Evolutionary conservation across 2,113 vertebrate genomes (phyloP).

Genomic region (Zapus hudsonius): DNA sequence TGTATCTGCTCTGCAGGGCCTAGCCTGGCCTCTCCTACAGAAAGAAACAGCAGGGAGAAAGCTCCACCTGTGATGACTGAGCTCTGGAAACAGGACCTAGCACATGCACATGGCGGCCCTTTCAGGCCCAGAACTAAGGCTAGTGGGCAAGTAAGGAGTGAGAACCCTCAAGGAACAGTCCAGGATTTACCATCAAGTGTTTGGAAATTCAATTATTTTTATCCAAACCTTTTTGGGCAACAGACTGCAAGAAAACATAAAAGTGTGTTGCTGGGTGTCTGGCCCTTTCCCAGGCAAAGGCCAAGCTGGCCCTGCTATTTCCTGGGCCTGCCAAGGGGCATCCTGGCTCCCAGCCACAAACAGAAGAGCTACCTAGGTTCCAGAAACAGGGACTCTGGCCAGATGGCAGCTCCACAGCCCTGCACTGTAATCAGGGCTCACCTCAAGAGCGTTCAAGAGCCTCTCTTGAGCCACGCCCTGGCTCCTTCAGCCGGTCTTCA

Average conservation of each 20-base stretch:
- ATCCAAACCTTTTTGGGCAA: slow-evolving; percentile 65
- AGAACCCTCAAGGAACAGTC: slow-evolving; percentile 70
- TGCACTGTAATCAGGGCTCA: neutral
- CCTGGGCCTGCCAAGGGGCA: neutral
- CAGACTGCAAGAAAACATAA: slow-evolving; percentile 60
- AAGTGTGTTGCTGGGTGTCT: slow-evolving; percentile 39
- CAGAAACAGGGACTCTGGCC: neutral
- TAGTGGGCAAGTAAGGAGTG: slow-evolving; percentile 36
- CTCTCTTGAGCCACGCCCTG: neutral
- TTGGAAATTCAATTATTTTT: slow-evolving; percentile 77
- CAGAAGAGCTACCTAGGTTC: neutral
- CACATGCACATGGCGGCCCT: slow-evolving; percentile 5
- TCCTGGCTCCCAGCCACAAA: slow-evolving; percentile 21
- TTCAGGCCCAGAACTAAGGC: slow-evolving; percentile 11
- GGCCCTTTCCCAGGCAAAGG: slow-evolving; percentile 36
- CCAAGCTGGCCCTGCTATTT: slow-evolving; percentile 22
- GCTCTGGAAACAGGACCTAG: neutral
- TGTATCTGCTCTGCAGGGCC: neutral
- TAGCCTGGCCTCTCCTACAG: neutral
- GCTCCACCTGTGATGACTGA: neutral
- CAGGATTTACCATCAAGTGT: slow-evolving; percentile 75
- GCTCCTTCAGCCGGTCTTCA: neutral
- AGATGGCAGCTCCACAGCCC: neutral
- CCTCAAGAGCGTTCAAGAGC: neutral
- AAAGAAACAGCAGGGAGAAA: neutral